A percentile compares a stretch with the other conserved stretches of the same genome.
phyloP scores from a whole-genome alignment of 2,888 invertebrate genomes.

The Ferrisia virgata region DNA sequence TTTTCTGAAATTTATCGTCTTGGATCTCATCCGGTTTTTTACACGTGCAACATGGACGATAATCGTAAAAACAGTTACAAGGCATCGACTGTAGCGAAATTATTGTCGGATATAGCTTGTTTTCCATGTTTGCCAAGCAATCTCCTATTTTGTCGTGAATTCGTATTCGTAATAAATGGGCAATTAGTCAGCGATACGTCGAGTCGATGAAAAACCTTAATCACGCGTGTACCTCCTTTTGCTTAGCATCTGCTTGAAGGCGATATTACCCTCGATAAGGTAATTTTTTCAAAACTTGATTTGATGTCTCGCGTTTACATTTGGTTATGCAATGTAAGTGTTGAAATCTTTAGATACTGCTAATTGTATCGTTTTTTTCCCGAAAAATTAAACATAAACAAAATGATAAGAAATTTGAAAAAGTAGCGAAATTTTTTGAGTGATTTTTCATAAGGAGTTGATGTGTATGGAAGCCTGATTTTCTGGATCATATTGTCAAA shows the following conservation, averaged over 20 bases:
- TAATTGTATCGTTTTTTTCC: too few relatives aligned
- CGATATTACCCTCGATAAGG: too few relatives aligned
- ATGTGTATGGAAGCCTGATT: too few relatives aligned
- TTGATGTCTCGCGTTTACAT: too few relatives aligned
- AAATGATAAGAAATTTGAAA: too few relatives aligned
- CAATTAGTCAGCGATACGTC: not conserved
- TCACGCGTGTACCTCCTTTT: not conserved
- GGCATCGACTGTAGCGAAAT: not conserved
- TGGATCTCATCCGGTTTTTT: not conserved
- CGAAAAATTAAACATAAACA: too few relatives aligned
- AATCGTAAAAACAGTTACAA: not conserved
- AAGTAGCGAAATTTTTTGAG: too few relatives aligned
- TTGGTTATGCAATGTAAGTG: too few relatives aligned
- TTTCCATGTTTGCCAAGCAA: conserved; percentile 4
- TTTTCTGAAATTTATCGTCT: not conserved
- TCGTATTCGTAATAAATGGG: not conserved
- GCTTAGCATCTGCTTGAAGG: not conserved
- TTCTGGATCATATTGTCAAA: too few relatives aligned
- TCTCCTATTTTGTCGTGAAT: not conserved
- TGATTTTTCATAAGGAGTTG: too few relatives aligned
- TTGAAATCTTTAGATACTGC: too few relatives aligned
- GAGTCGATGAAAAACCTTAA: not conserved
- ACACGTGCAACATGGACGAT: not conserved
- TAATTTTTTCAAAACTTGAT: too few relatives aligned
- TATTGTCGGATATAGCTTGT: not conserved